phyloP scores from a whole-genome alignment of 2,113 vertebrate genomes.

The Pogonocichla stellata region DNA sequence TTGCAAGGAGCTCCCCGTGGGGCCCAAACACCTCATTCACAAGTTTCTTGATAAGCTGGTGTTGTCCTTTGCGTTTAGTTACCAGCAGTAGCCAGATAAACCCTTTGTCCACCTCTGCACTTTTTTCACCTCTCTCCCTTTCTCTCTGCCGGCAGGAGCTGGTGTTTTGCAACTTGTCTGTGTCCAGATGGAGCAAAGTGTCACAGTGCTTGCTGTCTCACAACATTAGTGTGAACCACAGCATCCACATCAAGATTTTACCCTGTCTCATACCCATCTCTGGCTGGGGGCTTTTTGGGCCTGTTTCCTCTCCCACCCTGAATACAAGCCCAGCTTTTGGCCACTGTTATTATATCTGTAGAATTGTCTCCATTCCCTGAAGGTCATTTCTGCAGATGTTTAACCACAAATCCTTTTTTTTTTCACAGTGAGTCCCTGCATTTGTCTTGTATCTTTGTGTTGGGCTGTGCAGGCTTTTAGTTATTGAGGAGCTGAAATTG shows the following conservation, averaged over 20 bases:
- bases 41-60: neutral
- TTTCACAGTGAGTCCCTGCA: neutral
- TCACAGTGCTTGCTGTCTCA: neutral
- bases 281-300: neutral
- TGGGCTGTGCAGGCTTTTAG: neutral
- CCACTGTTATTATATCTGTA: neutral
- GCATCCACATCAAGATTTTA: neutral
- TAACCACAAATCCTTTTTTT: neutral
- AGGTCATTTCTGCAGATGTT: neutral
- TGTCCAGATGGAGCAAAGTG: neutral
- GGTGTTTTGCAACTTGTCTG: neutral
- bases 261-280: neutral
- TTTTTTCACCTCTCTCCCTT: neutral
- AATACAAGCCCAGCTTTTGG: neutral
- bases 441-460: neutral
- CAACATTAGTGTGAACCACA: neutral
- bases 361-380: neutral
- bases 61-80: neutral
- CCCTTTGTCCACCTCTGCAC: neutral
- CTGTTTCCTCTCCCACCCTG: neutral
- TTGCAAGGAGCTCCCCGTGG: neutral
- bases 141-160: neutral
- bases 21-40: neutral
- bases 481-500: neutral
- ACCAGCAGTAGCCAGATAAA: neutral